These are phyloP conservation scores for Nomada ferruginata DNA, from an alignment of 2,888 invertebrate species.

Conservation along the genomic window DNA sequence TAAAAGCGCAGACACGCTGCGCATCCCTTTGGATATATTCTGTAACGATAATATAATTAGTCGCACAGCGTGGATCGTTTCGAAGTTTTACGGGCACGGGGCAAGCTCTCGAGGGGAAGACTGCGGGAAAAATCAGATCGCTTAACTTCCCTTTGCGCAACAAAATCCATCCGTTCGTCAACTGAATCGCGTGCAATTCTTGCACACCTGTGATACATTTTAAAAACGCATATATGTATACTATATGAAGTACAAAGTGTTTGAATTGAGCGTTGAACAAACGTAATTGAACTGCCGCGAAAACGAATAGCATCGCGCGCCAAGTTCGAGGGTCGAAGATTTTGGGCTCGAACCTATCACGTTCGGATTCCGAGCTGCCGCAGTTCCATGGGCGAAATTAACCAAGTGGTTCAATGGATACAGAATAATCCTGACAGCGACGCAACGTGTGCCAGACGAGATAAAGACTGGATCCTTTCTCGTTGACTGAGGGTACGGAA, in stretches of 20 bases:
- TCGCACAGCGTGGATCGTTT: slow-evolving; percentile 14
- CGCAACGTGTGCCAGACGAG: slow-evolving; percentile 68
- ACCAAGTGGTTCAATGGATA: slow-evolving; percentile 63
- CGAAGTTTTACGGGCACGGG: background rate
- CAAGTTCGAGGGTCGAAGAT: background rate
- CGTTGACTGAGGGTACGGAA: slow-evolving; percentile 60
- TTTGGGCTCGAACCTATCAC: slow-evolving; percentile 33
- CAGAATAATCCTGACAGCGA: slow-evolving; percentile 67
- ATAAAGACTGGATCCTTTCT: slow-evolving; percentile 70
- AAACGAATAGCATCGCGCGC: too few relatives aligned
- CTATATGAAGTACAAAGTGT: too few relatives aligned
- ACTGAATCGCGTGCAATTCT: too few relatives aligned
- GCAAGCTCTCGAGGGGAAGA: background rate
- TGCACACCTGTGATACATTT: too few relatives aligned
- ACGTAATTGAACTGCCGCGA: too few relatives aligned
- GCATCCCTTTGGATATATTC: slow-evolving; percentile 16
- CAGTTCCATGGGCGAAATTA: slow-evolving; percentile 65
- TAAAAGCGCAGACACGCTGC: background rate
- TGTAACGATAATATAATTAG: slow-evolving; percentile 31
- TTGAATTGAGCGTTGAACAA: too few relatives aligned
- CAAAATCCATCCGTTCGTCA: too few relatives aligned
- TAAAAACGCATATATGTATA: too few relatives aligned
- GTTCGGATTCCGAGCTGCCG: slow-evolving; percentile 34
- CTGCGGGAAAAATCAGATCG: background rate
- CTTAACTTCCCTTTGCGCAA: too few relatives aligned